Evolutionary conservation across 1,140 invertebrate genomes (phyloP).

Genomic region (Conopomorpha cramerella): DNA sequence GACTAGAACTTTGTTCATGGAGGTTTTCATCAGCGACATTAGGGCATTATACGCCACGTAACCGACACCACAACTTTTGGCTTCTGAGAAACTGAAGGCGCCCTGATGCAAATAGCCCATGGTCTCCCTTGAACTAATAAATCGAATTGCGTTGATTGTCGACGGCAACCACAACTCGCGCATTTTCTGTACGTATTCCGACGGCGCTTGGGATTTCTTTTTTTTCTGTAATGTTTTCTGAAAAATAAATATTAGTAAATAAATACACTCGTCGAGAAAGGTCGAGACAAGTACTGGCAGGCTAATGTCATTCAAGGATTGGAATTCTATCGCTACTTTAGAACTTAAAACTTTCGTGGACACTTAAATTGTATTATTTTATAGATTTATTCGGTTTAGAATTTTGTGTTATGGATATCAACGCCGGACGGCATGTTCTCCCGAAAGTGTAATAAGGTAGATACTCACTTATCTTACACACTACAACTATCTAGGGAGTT

Average conservation of each 20-base stretch:
- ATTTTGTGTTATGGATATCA: too few species aligned
- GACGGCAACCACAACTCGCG: slow-evolving; percentile 70
- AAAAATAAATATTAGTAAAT: background rate
- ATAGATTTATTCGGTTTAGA: too few species aligned
- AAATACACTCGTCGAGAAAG: too few species aligned
- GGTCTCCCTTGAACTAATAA: slow-evolving; percentile 67
- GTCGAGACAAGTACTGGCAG: too few species aligned
- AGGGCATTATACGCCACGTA: slow-evolving; percentile 68
- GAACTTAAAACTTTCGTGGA: too few species aligned
- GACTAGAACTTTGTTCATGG: slow-evolving; percentile 25
- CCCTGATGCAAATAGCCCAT: slow-evolving; percentile 76
- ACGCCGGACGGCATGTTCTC: too few species aligned
- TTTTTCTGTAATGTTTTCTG: slow-evolving; percentile 5
- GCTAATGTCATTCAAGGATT: too few species aligned
- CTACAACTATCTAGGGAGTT: too few species aligned
- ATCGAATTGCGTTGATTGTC: slow-evolving; percentile 59
- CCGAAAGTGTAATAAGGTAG: too few species aligned
- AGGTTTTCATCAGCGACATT: slow-evolving; percentile 35
- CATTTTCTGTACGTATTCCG: slow-evolving; percentile 66
- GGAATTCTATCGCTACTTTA: too few species aligned
- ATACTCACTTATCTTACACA: too few species aligned
- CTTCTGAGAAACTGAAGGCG: slow-evolving; percentile 71
- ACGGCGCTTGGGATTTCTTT: slow-evolving; percentile 11
- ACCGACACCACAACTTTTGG: slow-evolving; percentile 67
- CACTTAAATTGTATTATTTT: too few species aligned